Percentiles rank a stretch among this genome's conserved stretches.
Conservation (phyloP, 2,113 vertebrate species). For the Probosciger aterrimus region DNA sequence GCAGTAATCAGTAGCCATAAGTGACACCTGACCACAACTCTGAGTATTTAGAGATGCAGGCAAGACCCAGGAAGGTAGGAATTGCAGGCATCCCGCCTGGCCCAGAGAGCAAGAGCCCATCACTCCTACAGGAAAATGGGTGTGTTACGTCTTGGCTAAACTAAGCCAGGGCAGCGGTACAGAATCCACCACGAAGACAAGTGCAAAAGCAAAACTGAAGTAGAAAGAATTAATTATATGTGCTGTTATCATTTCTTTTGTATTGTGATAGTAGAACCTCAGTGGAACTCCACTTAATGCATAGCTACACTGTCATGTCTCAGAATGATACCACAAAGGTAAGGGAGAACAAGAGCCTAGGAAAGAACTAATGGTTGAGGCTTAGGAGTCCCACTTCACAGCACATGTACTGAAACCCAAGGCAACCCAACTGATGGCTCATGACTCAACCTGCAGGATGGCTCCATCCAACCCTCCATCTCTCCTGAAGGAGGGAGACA, state of each 20-base stretch:
- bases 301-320: neutral
- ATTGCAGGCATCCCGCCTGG: neutral
- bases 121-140: neutral
- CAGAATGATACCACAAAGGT: neutral
- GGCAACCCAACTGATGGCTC: neutral
- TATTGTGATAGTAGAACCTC: neutral
- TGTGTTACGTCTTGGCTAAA: neutral
- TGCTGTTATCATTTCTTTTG: neutral
- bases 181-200: neutral
- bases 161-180: neutral
- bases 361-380: neutral
- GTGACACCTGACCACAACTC: neutral
- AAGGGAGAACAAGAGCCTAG: neutral
- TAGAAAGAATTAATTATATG: neutral
- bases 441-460: neutral
- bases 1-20: constrained; percentile 43
- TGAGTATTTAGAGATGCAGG: constrained; percentile 21
- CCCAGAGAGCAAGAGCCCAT: neutral
- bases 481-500: neutral
- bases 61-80: constrained; percentile 1
- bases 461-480: neutral
- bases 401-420: neutral
- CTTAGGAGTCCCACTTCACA: neutral
- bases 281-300: neutral
- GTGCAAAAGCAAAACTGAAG: neutral